phyloP scores from a whole-genome alignment of 2,888 invertebrate genomes.

The Acanthosoma haemorrhoidale region DNA sequence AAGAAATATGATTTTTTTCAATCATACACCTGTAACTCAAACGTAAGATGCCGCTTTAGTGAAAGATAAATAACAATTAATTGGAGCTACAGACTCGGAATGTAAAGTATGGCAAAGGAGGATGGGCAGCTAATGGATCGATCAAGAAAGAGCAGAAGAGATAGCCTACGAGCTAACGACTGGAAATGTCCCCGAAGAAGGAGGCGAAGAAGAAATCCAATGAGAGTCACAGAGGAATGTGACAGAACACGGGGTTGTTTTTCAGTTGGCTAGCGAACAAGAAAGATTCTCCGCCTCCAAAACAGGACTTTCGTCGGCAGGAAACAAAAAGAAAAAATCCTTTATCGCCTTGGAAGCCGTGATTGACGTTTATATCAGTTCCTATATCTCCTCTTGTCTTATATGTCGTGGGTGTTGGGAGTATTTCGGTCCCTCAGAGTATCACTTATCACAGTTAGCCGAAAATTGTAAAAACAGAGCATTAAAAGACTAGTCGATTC shows the following conservation, averaged over 20 bases:
- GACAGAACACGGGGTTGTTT: background rate
- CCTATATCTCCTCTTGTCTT: too few species aligned
- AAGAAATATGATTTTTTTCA: too few species aligned
- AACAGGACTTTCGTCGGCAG: background rate
- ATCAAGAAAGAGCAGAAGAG: background rate
- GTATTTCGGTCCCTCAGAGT: too few species aligned
- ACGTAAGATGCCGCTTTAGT: background rate
- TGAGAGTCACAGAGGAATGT: background rate
- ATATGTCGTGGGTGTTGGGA: too few species aligned
- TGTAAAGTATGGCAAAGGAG: slow-evolving; percentile 4
- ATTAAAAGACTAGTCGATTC: too few species aligned
- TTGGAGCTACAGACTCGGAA: background rate
- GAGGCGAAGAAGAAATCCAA: background rate
- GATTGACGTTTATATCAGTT: too few species aligned
- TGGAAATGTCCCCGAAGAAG: background rate
- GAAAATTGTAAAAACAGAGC: too few species aligned
- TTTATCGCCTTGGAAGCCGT: too few species aligned
- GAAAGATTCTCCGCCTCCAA: background rate
- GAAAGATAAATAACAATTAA: background rate
- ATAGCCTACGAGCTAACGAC: background rate
- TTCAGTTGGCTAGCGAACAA: background rate
- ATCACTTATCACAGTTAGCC: too few species aligned
- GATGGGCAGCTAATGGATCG: background rate
- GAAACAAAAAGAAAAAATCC: background rate
- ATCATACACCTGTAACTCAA: too few species aligned